phyloP scores from a whole-genome alignment of 2,888 invertebrate genomes.

The Epirrhoe alternata region DNA sequence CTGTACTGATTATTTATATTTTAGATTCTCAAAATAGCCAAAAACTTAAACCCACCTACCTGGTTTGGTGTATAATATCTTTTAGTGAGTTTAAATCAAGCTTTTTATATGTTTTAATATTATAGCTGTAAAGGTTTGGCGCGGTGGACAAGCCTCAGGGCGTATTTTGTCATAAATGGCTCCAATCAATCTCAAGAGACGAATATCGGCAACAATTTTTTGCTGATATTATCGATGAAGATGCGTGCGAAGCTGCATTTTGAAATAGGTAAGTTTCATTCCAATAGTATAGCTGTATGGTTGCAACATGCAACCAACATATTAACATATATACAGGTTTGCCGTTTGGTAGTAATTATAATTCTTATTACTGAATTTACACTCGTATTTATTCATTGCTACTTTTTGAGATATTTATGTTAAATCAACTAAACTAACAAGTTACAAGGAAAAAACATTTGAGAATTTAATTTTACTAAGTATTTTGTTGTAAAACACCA shows the following conservation, averaged over 20 bases:
- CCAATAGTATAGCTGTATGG: no score
- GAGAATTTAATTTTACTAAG: background rate
- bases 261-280: background rate
- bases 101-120: background rate
- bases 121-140: background rate
- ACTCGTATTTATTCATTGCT: no score
- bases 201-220: slow-evolving; percentile 5
- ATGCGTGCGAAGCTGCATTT: background rate
- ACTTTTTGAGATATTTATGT: background rate
- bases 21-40: no score
- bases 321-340: no score
- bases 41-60: no score
- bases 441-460: background rate
- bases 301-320: no score
- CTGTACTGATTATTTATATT: no score
- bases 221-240: slow-evolving; percentile 2
- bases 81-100: background rate
- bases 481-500: slow-evolving; percentile 22
- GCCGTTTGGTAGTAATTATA: no score
- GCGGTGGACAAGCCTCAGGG: slow-evolving; percentile 14
- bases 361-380: no score
- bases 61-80: background rate
- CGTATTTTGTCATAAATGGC: slow-evolving; percentile 5
- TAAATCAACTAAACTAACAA: background rate
- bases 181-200: slow-evolving; percentile 21